Percentiles rank a stretch among this genome's conserved stretches.
phyloP scores from a whole-genome alignment of 2,113 vertebrate genomes.

The Corynorhinus townsendii region DNA sequence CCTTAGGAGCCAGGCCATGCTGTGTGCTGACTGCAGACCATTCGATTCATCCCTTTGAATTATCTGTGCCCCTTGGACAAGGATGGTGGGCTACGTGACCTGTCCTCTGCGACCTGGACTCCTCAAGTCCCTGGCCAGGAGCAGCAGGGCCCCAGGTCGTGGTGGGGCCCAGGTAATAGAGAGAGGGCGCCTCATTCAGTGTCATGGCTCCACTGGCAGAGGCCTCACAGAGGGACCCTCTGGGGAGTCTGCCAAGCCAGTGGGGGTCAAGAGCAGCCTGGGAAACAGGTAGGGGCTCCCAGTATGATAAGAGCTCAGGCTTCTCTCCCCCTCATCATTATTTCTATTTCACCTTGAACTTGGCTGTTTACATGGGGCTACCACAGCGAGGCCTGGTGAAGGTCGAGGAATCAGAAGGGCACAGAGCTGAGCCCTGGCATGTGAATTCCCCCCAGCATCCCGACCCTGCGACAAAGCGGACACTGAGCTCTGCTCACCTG shows the following conservation, averaged over 20 bases:
- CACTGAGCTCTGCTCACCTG: background rate
- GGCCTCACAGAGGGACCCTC: background rate
- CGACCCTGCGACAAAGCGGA: background rate
- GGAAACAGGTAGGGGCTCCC: background rate
- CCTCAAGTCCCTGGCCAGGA: background rate
- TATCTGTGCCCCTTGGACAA: background rate
- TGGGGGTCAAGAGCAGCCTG: background rate
- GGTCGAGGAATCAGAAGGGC: background rate
- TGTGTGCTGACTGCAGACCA: background rate
- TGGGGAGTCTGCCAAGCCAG: background rate
- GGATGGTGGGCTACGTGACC: background rate
- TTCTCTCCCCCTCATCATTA: too few species aligned
- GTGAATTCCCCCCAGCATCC: background rate
- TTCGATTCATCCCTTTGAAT: background rate
- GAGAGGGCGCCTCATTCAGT: background rate
- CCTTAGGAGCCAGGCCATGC: background rate
- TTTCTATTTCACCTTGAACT: background rate
- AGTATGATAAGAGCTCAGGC: background rate
- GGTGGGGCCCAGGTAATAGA: background rate
- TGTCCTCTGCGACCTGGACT: background rate
- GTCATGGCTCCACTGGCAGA: background rate
- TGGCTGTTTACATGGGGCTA: background rate
- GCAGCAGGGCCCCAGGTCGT: background rate
- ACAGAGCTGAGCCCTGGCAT: background rate
- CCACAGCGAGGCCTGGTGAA: background rate